phyloP scores from a whole-genome alignment of 2,797 vertebrate genomes.

The Galago senegalensis region DNA sequence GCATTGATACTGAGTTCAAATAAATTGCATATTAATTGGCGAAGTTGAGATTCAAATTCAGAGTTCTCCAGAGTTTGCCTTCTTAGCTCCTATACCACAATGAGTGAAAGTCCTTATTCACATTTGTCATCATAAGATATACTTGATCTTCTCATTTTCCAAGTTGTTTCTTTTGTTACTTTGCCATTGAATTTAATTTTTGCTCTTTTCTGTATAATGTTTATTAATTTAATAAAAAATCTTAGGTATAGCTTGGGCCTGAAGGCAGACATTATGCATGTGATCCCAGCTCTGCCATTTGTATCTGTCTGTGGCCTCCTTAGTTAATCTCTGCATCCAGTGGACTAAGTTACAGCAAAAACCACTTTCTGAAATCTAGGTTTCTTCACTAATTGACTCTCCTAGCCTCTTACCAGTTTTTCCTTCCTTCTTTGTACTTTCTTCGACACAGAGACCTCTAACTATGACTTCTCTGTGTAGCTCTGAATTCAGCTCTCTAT shows the following conservation, averaged over 20 bases:
- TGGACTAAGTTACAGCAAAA: not conserved
- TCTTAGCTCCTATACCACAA: not conserved
- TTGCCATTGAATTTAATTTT: slow-evolving; percentile 27
- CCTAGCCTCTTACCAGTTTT: slow-evolving; percentile 4
- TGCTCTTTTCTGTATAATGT: slow-evolving; percentile 33
- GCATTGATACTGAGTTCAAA: slow-evolving; percentile 29
- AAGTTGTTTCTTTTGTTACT: slow-evolving; percentile 56
- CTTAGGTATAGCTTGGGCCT: not conserved
- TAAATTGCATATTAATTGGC: slow-evolving; percentile 19
- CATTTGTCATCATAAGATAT: not conserved
- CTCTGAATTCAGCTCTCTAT: slow-evolving; percentile 2
- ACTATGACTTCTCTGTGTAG: not conserved
- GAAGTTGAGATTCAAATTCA: slow-evolving; percentile 31
- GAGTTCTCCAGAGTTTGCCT: not conserved
- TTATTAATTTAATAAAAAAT: slow-evolving; percentile 28
- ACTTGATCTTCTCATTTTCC: slow-evolving; percentile 31
- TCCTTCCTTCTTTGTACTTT: slow-evolving; percentile 23
- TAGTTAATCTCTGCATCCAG: not conserved
- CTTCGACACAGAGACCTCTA: not conserved
- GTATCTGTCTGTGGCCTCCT: not conserved
- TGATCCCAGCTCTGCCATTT: not conserved
- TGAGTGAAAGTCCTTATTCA: slow-evolving; percentile 9
- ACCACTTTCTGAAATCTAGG: not conserved
- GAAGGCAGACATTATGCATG: not conserved
- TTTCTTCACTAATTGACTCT: slow-evolving; percentile 24